phyloP scores from a whole-genome alignment of 2,113 vertebrate genomes.

The human (Homo sapiens) region DNA sequence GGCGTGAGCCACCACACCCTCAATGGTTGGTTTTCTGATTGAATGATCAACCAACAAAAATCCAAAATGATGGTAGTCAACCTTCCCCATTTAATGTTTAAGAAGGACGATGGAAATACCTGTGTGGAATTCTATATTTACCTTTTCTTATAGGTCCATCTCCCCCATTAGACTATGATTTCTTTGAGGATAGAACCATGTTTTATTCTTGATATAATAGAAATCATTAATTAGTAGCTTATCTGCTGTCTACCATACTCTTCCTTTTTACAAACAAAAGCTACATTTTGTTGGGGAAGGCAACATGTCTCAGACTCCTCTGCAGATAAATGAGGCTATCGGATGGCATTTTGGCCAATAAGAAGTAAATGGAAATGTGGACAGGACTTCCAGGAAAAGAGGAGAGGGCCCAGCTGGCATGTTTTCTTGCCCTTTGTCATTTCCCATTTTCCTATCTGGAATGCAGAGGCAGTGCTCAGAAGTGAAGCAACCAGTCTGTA shows the following conservation, averaged over 20 bases:
- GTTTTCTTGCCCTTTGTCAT: neutral
- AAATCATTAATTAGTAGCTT: neutral
- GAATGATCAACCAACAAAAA: neutral
- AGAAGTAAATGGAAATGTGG: neutral
- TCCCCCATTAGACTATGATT: neutral
- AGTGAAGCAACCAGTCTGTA: neutral
- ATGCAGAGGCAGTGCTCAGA: neutral
- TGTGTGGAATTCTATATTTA: slow-evolving; percentile 11
- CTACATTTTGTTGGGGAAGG: neutral
- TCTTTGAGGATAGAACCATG: neutral
- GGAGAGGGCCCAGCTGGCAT: neutral
- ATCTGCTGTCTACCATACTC: neutral
- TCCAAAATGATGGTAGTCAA: neutral
- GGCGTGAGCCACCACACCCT: neutral
- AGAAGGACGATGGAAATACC: neutral
- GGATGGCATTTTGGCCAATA: neutral
- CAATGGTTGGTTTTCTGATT: neutral
- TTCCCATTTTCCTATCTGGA: neutral
- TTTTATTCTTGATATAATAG: neutral
- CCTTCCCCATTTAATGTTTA: neutral
- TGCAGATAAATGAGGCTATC: neutral
- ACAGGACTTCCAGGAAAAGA: neutral
- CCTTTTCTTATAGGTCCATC: neutral
- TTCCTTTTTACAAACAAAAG: neutral
- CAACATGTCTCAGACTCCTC: neutral